These are phyloP conservation scores for Anaspis maculata DNA, from an alignment of 2,888 invertebrate species.

Conservation along the genomic window DNA sequence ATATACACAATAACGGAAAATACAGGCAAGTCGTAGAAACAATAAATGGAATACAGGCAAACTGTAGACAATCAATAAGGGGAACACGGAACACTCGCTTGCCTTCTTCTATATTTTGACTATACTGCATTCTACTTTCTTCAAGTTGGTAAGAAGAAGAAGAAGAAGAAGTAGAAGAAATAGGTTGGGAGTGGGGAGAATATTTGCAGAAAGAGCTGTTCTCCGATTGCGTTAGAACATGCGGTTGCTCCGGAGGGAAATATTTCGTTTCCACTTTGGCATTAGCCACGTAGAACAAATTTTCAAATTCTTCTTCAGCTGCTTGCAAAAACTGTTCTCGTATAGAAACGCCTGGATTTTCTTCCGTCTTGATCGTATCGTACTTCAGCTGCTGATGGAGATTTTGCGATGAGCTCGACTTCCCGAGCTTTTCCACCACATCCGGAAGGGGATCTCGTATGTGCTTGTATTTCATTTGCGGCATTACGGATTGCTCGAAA, in stretches of 20 bases:
- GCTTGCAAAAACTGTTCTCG: conserved; percentile 23
- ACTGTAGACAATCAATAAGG: too few species aligned
- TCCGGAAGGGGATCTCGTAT: conserved; percentile 37
- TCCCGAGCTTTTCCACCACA: conserved; percentile 28
- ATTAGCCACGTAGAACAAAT: conserved; percentile 37
- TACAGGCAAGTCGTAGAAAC: not conserved
- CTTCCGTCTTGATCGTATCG: too few species aligned
- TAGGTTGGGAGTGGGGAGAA: conserved; percentile 20
- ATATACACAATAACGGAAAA: too few species aligned
- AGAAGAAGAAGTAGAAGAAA: too few species aligned
- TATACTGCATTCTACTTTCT: conserved; percentile 3
- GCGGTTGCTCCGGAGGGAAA: conserved; percentile 26
- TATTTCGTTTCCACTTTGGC: conserved; percentile 33
- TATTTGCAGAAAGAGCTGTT: conserved; percentile 39
- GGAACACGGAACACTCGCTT: conserved; percentile 19
- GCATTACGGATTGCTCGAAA: conserved; percentile 55
- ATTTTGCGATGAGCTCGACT: conserved; percentile 6
- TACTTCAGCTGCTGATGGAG: not conserved
- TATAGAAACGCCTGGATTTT: conserved; percentile 8
- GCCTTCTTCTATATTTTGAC: conserved; percentile 17
- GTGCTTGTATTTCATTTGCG: conserved; percentile 48
- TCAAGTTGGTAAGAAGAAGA: conserved; percentile 18
- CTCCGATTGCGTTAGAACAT: conserved; percentile 26
- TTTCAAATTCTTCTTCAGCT: conserved; percentile 35
- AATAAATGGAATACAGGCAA: not conserved